Evolutionary conservation across 1,140 invertebrate genomes (phyloP).

Genomic region (Drosophila funebris): DNA sequence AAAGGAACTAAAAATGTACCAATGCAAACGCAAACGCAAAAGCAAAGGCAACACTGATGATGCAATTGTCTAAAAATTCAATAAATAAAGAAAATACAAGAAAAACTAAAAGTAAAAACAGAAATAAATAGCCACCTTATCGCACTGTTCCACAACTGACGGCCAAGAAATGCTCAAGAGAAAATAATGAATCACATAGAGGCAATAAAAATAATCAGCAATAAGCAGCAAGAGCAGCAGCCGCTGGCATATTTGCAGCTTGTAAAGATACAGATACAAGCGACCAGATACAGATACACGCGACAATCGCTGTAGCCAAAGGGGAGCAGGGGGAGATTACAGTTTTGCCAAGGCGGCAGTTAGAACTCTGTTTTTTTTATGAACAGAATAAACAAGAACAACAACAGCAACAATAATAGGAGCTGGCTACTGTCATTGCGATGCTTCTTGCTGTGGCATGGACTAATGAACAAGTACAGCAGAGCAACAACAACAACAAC

Average conservation of each 20-base stretch:
- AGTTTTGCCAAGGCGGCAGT: conserved; percentile 26
- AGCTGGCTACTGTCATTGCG: conserved; percentile 52
- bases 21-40: not conserved
- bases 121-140: conserved; percentile 46
- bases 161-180: conserved; percentile 13
- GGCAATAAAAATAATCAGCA: conserved; percentile 77
- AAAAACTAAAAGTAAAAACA: not conserved
- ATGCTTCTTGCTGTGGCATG: conserved; percentile 34
- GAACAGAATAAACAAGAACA: conserved; percentile 16
- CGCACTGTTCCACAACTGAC: conserved; percentile 11
- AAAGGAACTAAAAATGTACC: conserved; percentile 44
- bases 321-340: not conserved
- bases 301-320: conserved; percentile 7
- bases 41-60: conserved; percentile 26
- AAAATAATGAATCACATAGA: conserved; percentile 75
- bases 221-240: conserved; percentile 59
- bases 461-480: conserved; percentile 75
- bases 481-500: conserved; percentile 40
- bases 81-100: conserved; percentile 26
- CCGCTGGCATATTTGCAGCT: conserved; percentile 59
- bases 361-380: conserved; percentile 54
- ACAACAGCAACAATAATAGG: conserved; percentile 29
- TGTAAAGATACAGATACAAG: conserved; percentile 71
- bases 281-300: conserved; percentile 29
- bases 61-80: conserved; percentile 58